Base-by-base conservation (phyloP, 1,140 invertebrate species). In the Drosophila ogumai region DNA sequence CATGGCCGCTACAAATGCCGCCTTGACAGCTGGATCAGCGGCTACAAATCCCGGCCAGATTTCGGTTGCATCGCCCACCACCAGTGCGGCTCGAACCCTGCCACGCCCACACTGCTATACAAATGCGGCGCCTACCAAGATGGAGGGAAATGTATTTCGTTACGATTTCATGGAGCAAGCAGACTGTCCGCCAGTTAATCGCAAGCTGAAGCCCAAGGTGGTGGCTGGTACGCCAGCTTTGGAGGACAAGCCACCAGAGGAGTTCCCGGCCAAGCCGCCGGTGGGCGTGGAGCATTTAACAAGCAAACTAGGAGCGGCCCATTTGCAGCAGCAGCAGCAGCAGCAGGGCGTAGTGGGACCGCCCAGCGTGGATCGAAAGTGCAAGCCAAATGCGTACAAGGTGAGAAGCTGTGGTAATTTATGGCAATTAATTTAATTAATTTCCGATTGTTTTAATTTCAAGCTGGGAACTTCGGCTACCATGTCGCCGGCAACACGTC, bases 201-300 rank as follows among this genome's bases (percentile, higher is more conserved):
- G 97, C 13, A 95, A 95, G 46, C 93, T 98, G 3, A 98, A 98
- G 91, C 97, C 97, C 17, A 95, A 78, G 91, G 94, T 57, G 32
- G 36, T 50, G 31, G 38, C 41, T n/a, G 44, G 74, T 34, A 50
- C 44, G 17, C 61, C 61, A 8, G 72, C 38, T 55, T 92, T 93
- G 13, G 95, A 94, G 46, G 95, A 95, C 75, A 94, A 94, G 6
- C 79, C 93, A 76, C 92, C 94, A 43, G 88, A 91, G 55, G 82
- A 91, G 44, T 73, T 80, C 8, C 75, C 88, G 2, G 90, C 85
- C 31, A 92, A 91, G 44, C 90, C 86, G 10, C 86, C 79, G 52
- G 78, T 88, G 25, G 64, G 63, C 12, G 47, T 86, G 1, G 84
- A 91, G 19, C 81, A 86, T 57, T 65, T 92, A n/a, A 66, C 71